These are phyloP conservation scores for Hippocampus guttulatus DNA, from an alignment of 2,113 vertebrate species.

Conservation along the genomic window DNA sequence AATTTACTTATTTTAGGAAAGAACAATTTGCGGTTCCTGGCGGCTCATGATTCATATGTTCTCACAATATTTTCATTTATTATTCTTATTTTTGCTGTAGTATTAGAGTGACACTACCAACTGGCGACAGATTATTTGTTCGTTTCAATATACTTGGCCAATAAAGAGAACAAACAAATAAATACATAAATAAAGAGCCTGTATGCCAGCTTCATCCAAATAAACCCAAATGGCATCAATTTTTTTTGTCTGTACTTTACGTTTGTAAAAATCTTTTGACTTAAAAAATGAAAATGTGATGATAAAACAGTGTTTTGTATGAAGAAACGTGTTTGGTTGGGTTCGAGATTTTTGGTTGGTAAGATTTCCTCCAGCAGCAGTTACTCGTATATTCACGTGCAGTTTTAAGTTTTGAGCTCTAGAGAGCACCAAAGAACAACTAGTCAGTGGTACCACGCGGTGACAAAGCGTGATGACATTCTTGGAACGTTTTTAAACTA, in stretches of 20 bases:
- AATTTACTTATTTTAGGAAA: not conserved
- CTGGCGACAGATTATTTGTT: too few relatives aligned
- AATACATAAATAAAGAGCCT: too few relatives aligned
- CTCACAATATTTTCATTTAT: not conserved
- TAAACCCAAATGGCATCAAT: not conserved
- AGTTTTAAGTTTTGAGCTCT: not conserved
- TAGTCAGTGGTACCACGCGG: accelerated
- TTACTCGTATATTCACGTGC: not conserved
- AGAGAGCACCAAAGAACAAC: constrained; percentile 37
- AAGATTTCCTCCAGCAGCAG: not conserved
- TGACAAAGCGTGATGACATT: not conserved
- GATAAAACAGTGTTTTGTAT: not conserved
- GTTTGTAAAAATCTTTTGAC: not conserved
- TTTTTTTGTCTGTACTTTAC: not conserved
- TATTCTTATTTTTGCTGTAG: too few relatives aligned
- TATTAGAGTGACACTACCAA: too few relatives aligned
- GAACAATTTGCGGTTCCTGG: too few relatives aligned
- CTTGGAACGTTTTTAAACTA: not conserved
- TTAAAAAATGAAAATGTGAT: too few relatives aligned
- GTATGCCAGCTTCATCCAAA: not conserved
- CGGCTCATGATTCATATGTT: too few relatives aligned
- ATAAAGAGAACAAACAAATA: too few relatives aligned
- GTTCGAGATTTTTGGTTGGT: too few relatives aligned
- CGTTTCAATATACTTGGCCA: too few relatives aligned
- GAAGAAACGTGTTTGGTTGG: not conserved